These are phyloP conservation scores for Ceuthmochares aereus DNA, from an alignment of 2,113 vertebrate species.

Conservation along the genomic window DNA sequence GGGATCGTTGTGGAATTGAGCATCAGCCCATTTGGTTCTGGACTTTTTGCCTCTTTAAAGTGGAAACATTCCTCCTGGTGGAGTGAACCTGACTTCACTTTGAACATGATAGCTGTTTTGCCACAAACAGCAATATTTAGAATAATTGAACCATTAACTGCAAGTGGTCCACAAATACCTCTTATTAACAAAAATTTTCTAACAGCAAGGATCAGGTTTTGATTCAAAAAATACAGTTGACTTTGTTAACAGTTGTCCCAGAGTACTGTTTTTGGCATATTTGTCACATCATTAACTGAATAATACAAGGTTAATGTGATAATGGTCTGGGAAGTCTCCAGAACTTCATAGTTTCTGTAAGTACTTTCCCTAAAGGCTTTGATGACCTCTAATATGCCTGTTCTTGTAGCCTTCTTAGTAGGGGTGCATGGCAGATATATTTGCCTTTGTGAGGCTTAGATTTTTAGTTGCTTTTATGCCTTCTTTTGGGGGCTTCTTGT, in stretches of 20 bases:
- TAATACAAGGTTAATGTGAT: not conserved
- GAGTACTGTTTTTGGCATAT: not conserved
- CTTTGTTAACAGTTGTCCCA: not conserved
- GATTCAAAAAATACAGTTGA: not conserved
- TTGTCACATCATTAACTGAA: not conserved
- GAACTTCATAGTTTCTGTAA: not conserved
- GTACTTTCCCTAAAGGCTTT: not conserved
- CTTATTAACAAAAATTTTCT: not conserved
- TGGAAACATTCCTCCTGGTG: not conserved
- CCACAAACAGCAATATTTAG: not conserved
- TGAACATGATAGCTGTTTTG: not conserved
- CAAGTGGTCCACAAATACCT: not conserved
- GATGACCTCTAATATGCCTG: not conserved
- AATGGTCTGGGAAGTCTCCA: not conserved
- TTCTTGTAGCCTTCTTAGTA: not conserved
- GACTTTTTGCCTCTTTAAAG: not conserved
- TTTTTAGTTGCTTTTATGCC: not conserved
- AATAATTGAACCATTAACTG: not conserved
- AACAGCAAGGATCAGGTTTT: not conserved
- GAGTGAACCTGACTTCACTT: not conserved
- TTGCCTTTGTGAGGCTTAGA: not conserved
- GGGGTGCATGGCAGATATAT: not conserved
- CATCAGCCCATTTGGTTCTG: not conserved
- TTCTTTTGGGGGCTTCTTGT: not conserved
- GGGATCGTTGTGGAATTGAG: constrained; percentile 20